Base-by-base conservation (phyloP, 2,797 vertebrate genomes). In the Paguma larvata region DNA sequence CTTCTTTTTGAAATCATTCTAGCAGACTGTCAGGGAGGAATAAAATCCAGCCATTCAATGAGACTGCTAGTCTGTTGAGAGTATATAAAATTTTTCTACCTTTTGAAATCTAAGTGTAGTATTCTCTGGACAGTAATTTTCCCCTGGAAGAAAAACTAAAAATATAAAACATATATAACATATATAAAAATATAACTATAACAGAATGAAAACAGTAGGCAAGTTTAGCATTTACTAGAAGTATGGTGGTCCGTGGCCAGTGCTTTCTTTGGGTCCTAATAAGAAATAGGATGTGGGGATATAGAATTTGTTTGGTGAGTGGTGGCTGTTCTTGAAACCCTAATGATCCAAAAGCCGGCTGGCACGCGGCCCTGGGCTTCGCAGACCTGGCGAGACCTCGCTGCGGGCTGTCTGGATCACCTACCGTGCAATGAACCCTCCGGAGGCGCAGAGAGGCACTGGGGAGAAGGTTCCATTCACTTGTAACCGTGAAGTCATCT, bases 31-130 rank as follows among this genome's bases (percentile, higher is more conserved):
- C 41, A 44, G 38, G 56, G 59, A 63, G 65, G 86, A 91, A 80
- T 68, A 63, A 62, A 67, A 38, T 51, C 67, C 18, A 89, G 10
- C 32, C 41, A 44, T 85, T 84, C 65, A 14, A 75, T 38, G 44
- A 93, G 62, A 53, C 5, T 70, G 11, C 34, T 75, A 38, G 34
- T 18, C 8, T 63, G 34, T 13, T 48, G 2, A 62, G 21, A 65
- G 5, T 56, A 27, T 27, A 18, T 82, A 68, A 62, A 14, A 59
- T 53, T 80, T 56, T 63, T 38, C 53, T 90, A 32, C 70, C 16
- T 80, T 80, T 88, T 41, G 73, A 38, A 11, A 56, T 21, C 48
- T 93, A 75, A 32, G 46, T 48, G 91, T 51, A 85, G n/a, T 77
- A 25, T 82, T 65, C 41, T 94, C 19, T 85, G 1, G 51, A 59